phyloP scores from a whole-genome alignment of 2,797 vertebrate genomes.

The Rhynchonycteris naso region DNA sequence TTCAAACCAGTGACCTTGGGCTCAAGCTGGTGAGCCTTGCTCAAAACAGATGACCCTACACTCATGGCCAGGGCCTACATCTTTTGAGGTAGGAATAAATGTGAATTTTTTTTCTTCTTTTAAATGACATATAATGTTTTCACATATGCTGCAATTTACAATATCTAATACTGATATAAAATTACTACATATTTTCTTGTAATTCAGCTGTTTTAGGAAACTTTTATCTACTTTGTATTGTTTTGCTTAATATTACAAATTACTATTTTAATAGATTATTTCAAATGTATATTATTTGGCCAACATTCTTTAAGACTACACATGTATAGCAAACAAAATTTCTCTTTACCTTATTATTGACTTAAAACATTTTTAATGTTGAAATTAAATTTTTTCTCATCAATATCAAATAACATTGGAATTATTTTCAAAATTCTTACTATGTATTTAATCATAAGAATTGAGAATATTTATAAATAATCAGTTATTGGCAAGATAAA shows the following conservation, averaged over 20 bases:
- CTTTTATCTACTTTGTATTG: neutral
- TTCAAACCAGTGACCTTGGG: too few species aligned
- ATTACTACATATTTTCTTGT: neutral
- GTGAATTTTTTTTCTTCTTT: neutral
- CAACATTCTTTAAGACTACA: neutral
- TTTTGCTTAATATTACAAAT: neutral
- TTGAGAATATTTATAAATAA: neutral
- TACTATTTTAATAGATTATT: neutral
- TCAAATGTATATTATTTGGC: neutral
- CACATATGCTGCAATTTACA: neutral
- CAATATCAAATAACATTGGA: neutral
- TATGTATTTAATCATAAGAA: neutral
- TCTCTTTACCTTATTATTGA: neutral
- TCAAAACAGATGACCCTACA: too few species aligned
- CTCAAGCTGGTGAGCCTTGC: too few species aligned
- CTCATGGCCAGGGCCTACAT: too few species aligned
- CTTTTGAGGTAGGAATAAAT: neutral
- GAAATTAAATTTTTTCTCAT: neutral
- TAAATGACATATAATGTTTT: neutral
- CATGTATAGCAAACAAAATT: neutral
- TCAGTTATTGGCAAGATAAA: neutral
- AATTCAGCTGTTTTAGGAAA: neutral
- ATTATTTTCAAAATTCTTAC: neutral
- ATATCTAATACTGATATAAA: neutral
- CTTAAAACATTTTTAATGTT: neutral